Base-by-base conservation (phyloP, 2,888 invertebrate species). In the Tetanocera ferruginea region DNA sequence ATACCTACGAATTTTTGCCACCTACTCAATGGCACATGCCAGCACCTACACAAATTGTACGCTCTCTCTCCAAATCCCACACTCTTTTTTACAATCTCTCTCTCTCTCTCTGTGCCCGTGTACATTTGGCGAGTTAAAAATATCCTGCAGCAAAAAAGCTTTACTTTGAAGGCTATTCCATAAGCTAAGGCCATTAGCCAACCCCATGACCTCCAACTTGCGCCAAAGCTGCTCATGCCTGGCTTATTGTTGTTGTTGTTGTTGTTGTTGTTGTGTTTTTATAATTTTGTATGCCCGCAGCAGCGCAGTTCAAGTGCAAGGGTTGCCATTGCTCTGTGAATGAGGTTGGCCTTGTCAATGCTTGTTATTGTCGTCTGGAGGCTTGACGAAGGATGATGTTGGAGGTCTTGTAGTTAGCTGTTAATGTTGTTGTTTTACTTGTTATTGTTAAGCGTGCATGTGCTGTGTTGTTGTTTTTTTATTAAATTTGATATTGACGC, bases 291-390 rank as follows among this genome's bases (percentile, higher is more conserved):
- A 5, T 55, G 23, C 55, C 31, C 51, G 55, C 31, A 52, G 57
- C 60, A 60, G 25, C 72, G 73, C 77, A 79, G 87, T 87, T 87
- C 87, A 87, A 87, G 87, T 86, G 86, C 86, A 86, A 84, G 87
- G 87, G 84, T 85, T 81, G 77, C 79, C 77, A 77, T 78, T 82
- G 79, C 80, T 77, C 80, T 78, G 77, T 55, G 66, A 49, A 8
- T 71, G 76, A 76, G 80, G 51, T 67, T 81, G 82, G 77, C 81
- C 80, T 81, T 79, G 79, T 79, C 62, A 67, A 51, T 78, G 55
- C 34, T 69, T 64, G 75, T 52, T 77, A 52, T 73, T 77, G 66
- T 55, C 43, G 34, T 62, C 43, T 60, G 43, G 75, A 31, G 23
- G 31, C 23, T 55, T 52, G 71, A 34, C 17, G 57, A 19, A 55